phyloP scores from a whole-genome alignment of 2,797 vertebrate genomes.

The Helostoma temminkii region DNA sequence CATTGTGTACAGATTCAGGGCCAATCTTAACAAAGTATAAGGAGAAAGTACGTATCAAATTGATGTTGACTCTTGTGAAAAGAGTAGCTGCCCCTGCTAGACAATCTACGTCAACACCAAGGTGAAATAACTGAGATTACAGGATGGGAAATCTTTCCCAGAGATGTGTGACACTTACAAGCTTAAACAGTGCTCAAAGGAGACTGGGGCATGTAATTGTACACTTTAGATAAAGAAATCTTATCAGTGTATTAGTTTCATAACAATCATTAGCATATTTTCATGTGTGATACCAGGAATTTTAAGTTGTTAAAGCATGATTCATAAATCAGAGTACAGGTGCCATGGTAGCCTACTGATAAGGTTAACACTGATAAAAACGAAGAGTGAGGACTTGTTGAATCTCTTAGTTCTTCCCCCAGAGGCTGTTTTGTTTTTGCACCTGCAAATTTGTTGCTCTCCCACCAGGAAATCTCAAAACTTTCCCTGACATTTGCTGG shows the following conservation, averaged over 20 bases:
- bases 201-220: conserved; percentile 17
- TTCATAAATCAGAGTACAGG: conserved; percentile 2
- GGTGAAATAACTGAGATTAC: conserved; percentile 68
- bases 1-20: conserved; percentile 17
- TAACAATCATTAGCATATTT: not conserved
- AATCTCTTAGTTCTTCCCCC: conserved; percentile 21
- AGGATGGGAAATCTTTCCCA: conserved; percentile 50
- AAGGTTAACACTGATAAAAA: conserved; percentile 13
- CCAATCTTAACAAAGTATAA: conserved; percentile 49
- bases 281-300: not conserved
- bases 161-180: conserved; percentile 54
- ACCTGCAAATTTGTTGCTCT: conserved; percentile 58
- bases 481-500: conserved; percentile 22
- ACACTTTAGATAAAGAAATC: conserved; percentile 18
- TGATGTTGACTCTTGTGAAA: conserved; percentile 54
- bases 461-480: conserved; percentile 25
- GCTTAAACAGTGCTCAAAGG: conserved; percentile 22
- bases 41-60: conserved; percentile 45
- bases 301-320: not conserved
- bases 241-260: conserved; percentile 18
- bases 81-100: conserved; percentile 55
- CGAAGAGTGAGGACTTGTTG: conserved; percentile 12
- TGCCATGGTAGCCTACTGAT: not conserved
- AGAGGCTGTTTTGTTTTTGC: conserved; percentile 52
- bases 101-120: conserved; percentile 61